Percentiles rank a stretch among this genome's conserved stretches.
Evolutionary conservation across 2,888 invertebrate species (phyloP).

Genomic region (Eupithecia vulgata): DNA sequence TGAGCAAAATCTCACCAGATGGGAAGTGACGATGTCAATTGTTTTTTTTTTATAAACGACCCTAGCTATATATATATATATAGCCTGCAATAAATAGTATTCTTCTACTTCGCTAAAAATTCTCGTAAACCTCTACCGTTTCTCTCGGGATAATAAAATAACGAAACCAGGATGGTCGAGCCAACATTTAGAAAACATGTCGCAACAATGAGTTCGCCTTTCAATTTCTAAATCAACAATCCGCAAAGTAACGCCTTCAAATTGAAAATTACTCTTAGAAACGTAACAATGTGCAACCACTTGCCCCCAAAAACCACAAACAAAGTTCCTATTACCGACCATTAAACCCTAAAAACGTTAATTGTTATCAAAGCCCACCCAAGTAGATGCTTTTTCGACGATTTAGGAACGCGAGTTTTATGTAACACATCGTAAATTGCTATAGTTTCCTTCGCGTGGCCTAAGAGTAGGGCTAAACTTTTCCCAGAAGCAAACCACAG

Average conservation of each 20-base stretch:
- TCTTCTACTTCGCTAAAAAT: background rate
- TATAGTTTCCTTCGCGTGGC: conserved; percentile 66
- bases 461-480: conserved; percentile 56
- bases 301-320: conserved; percentile 61
- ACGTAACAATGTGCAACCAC: conserved; percentile 45
- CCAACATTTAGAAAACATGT: conserved; percentile 5
- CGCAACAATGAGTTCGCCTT: conserved; percentile 12
- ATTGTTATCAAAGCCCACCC: conserved; percentile 78
- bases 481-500: conserved; percentile 63
- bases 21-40: too few relatives aligned
- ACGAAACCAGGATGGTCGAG: background rate
- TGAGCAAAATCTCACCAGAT: too few relatives aligned
- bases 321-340: conserved; percentile 67
- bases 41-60: background rate
- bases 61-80: background rate
- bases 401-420: conserved; percentile 71
- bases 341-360: conserved; percentile 76
- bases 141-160: background rate
- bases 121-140: background rate
- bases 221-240: conserved; percentile 22
- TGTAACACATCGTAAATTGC: conserved; percentile 78
- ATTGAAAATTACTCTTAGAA: conserved; percentile 42
- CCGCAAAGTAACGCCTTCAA: conserved; percentile 39
- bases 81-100: background rate
- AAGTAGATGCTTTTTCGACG: conserved; percentile 61